Evolutionary conservation across 2,888 invertebrate species (phyloP), one percentile per base, ranked within the genome.

Genomic region (Apoda limacodes): DNA sequence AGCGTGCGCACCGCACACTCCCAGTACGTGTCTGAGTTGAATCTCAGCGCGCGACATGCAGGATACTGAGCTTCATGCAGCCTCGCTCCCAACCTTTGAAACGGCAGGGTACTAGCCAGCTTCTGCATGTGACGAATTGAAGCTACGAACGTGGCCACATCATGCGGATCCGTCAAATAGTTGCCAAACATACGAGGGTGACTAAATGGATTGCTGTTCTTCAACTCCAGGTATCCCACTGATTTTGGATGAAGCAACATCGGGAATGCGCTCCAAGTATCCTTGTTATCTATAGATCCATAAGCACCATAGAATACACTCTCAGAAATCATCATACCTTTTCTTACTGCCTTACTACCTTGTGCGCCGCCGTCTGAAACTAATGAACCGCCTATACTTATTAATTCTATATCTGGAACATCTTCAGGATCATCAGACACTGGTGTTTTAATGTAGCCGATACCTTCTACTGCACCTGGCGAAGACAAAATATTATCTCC

Each of bases 121-220:
- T 78, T 69, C 36, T 88, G 82, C 2, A 85, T 60, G 35, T 85
- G 83, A 42, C 88, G 86, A 22, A 89, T 84, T 0, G 85, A 82
- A 9, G 83, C 82, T 4, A 88, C 58, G 27, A 88, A 63, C 1
- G 85, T 84, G n/a, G 80, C 76, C 1, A 85, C 61, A 47, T 92
- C 83, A 13, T 43, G 58, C 3, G 81, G 82, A 51, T 90, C 83
- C 0, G 83, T 82, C 36, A 93, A 83, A 57, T 94, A 94, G 49
- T 94, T 91, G 0, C 92, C 88, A 46, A 90, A 86, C 45, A 95
- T 85, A n/a, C 85, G 66, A 0, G 95, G 93, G 45, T 87, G 85
- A 19, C 88, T 85, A 24, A 86, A 82, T 0, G 93, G 92, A 68
- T 94, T 85, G 13, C 74, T 85, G 22, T 88, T 86, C 47, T 83